These are phyloP conservation scores for Gibbula magus DNA, from an alignment of 2,888 invertebrate species.

Conservation along the genomic window DNA sequence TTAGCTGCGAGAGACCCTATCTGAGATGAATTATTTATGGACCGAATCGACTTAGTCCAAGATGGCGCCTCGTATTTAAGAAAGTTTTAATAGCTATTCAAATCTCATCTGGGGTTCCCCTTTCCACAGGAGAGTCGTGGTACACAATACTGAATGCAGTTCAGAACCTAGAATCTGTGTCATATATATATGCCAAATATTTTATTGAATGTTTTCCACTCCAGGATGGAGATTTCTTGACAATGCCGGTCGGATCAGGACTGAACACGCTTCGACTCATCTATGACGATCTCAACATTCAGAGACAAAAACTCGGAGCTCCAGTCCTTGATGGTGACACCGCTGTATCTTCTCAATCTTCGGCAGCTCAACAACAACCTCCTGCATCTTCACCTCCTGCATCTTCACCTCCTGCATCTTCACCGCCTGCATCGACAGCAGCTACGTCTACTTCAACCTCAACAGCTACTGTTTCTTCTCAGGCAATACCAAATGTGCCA, in stretches of 20 bases:
- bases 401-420: not conserved
- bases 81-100: too few species aligned
- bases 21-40: too few species aligned
- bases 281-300: constrained; percentile 50
- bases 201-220: constrained; percentile 22
- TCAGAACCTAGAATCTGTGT: too few species aligned
- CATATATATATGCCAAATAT: too few species aligned
- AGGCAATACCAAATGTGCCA: not conserved
- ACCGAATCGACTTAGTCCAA: too few species aligned
- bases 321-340: not conserved
- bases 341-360: not conserved
- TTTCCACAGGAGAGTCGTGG: too few species aligned
- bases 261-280: constrained; percentile 49
- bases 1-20: too few species aligned
- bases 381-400: not conserved
- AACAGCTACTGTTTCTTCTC: not conserved
- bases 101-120: too few species aligned
- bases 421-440: not conserved
- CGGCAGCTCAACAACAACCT: not conserved
- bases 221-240: constrained; percentile 69
- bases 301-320: constrained; percentile 25
- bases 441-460: not conserved
- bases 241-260: constrained; percentile 62
- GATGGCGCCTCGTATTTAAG: too few species aligned
- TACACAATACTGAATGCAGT: too few species aligned